A percentile compares a stretch with the other conserved stretches of the same genome.
These are phyloP conservation scores for Poecilia latipinna DNA, from an alignment of 2,113 vertebrate species.

Conservation along the genomic window DNA sequence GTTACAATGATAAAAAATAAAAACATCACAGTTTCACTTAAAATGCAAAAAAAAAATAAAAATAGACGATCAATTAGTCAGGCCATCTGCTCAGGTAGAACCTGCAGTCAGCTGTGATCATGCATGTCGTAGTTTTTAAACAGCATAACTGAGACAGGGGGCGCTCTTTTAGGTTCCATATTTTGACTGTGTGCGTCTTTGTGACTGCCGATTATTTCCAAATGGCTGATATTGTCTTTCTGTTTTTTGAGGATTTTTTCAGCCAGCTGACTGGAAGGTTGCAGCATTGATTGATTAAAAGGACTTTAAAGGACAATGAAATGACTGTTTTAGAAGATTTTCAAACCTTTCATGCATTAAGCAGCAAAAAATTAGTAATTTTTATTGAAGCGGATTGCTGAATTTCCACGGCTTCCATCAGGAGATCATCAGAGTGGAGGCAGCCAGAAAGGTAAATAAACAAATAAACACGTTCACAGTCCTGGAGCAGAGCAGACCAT, in stretches of 20 bases:
- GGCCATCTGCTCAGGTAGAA: background rate
- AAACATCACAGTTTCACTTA: background rate
- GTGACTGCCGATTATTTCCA: background rate
- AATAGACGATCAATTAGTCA: background rate
- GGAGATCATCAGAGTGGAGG: slow-evolving; percentile 6
- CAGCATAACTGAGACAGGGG: too few relatives aligned
- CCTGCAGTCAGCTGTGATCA: background rate
- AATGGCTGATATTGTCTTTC: background rate
- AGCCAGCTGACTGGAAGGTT: background rate
- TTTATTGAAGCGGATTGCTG: background rate
- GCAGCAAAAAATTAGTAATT: too few relatives aligned
- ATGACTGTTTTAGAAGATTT: background rate
- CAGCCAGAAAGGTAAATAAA: background rate
- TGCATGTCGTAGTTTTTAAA: background rate
- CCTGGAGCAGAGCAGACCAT: slow-evolving; percentile 34
- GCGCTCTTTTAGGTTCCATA: too few relatives aligned
- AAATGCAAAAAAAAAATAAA: background rate
- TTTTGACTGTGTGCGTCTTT: too few relatives aligned
- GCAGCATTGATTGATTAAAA: background rate
- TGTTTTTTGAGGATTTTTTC: background rate
- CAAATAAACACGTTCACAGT: slow-evolving; percentile 8
- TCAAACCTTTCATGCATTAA: too few relatives aligned
- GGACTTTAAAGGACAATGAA: background rate
- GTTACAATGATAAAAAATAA: background rate
- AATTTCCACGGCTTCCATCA: background rate